Conservation (phyloP, 2,888 invertebrate genomes). For the Sesia bembeciformis region DNA sequence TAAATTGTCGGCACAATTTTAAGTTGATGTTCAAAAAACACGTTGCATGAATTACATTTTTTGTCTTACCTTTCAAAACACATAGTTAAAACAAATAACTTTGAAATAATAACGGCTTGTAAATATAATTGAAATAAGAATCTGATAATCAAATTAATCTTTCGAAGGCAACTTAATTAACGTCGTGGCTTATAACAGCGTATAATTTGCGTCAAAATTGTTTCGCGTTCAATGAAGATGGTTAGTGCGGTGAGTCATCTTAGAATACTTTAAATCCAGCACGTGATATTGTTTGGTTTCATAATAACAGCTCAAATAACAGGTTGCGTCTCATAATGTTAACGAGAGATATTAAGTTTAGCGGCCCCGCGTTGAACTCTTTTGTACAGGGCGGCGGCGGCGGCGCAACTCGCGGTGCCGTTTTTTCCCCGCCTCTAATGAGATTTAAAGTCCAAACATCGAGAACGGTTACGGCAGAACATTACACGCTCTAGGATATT, state of each 20-base stretch:
- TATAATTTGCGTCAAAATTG: constrained; percentile 70
- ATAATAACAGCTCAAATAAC: constrained; percentile 58
- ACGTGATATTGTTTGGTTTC: constrained; percentile 66
- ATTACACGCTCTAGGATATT: constrained; percentile 65
- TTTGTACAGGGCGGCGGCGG: constrained; percentile 29
- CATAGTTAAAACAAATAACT: constrained; percentile 42
- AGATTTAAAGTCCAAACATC: constrained; percentile 45
- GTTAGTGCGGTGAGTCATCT: constrained; percentile 47
- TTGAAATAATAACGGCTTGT: constrained; percentile 48
- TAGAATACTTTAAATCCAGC: constrained; percentile 34
- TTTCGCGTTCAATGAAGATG: constrained; percentile 58
- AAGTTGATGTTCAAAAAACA: constrained; percentile 4
- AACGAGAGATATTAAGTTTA: constrained; percentile 48
- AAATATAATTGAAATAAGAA: constrained; percentile 64
- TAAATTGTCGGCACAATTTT: constrained; percentile 1
- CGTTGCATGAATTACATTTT: not conserved
- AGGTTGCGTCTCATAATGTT: constrained; percentile 48
- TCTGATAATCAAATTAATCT: constrained; percentile 67
- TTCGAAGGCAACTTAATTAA: constrained; percentile 60
- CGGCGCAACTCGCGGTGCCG: constrained; percentile 7
- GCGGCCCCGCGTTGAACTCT: constrained; percentile 59
- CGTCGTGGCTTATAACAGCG: constrained; percentile 52
- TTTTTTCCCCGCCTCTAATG: constrained; percentile 30
- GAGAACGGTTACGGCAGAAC: constrained; percentile 40
- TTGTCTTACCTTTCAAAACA: constrained; percentile 6